Percentiles rank a stretch among this genome's conserved stretches.
Conservation (phyloP, 2,797 vertebrate genomes). For the Peromyscus eremicus region DNA sequence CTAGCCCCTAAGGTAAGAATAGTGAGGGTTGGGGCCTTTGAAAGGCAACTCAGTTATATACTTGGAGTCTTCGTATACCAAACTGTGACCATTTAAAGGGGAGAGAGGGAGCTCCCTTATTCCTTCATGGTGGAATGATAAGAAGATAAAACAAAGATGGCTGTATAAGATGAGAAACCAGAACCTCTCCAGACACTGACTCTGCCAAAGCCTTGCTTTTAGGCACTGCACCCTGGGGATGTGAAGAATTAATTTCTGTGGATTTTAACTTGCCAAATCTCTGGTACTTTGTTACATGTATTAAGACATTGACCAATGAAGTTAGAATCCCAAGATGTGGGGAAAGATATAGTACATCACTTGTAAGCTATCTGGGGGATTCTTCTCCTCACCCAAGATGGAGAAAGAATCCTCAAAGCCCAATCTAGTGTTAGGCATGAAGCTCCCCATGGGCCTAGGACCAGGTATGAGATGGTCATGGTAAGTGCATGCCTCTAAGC, state of each 20-base stretch:
- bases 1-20: not conserved
- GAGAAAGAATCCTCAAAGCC: not conserved
- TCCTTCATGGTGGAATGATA: not conserved
- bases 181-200: not conserved
- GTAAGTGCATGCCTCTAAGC: not conserved
- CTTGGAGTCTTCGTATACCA: not conserved
- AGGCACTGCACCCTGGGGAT: not conserved
- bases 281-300: not conserved
- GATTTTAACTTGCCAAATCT: not conserved
- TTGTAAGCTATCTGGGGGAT: not conserved
- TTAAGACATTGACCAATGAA: not conserved
- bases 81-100: not conserved
- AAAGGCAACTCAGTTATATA: not conserved
- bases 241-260: not conserved
- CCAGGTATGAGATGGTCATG: not conserved
- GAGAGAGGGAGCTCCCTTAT: not conserved
- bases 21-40: not conserved
- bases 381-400: not conserved
- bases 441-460: not conserved
- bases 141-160: not conserved
- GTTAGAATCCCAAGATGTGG: too few species aligned
- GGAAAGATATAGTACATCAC: not conserved
- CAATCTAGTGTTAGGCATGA: not conserved
- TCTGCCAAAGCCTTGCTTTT: not conserved
- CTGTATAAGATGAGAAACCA: not conserved